A percentile compares a stretch with the other conserved stretches of the same genome.
Conservation (phyloP, 2,888 invertebrate species). For the Lepas anatifera region DNA sequence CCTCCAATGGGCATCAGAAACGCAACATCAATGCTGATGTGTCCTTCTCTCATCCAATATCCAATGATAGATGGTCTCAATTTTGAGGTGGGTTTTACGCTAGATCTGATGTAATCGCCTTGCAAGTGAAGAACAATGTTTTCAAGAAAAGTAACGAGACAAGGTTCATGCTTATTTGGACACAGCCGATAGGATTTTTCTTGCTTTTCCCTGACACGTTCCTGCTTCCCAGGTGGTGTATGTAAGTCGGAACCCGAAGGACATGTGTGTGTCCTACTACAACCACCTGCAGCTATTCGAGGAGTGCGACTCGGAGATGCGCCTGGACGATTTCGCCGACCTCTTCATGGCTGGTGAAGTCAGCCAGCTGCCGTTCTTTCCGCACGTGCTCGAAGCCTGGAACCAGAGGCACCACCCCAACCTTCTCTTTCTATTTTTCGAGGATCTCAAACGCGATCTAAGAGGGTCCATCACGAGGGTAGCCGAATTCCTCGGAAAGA, state of each 20-base stretch:
- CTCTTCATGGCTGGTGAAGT: constrained; percentile 34
- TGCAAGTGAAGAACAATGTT: no score
- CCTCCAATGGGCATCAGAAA: no score
- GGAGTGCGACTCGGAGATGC: constrained; percentile 16
- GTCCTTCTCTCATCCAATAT: no score
- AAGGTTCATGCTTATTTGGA: no score
- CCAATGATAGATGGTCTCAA: no score
- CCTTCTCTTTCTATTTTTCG: constrained; percentile 33
- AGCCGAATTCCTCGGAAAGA: constrained; percentile 25
- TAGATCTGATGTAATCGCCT: no score
- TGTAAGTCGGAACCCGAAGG: constrained; percentile 37
- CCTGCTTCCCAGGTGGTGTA: constrained; percentile 32
- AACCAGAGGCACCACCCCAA: constrained; percentile 29
- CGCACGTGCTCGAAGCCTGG: constrained; percentile 33
- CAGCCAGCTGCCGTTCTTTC: constrained; percentile 35
- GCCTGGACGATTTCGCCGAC: constrained; percentile 32
- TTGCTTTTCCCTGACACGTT: no score
- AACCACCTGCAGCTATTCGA: constrained; percentile 27
- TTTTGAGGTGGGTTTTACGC: no score
- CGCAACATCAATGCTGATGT: no score
- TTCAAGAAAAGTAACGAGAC: no score
- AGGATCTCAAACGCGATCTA: constrained; percentile 32
- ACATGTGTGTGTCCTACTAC: constrained; percentile 36
- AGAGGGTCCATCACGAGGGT: constrained; percentile 22
- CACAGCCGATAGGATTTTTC: no score